Conservation (phyloP, 2,888 invertebrate species). For the Ecdyonurus torrentis region DNA sequence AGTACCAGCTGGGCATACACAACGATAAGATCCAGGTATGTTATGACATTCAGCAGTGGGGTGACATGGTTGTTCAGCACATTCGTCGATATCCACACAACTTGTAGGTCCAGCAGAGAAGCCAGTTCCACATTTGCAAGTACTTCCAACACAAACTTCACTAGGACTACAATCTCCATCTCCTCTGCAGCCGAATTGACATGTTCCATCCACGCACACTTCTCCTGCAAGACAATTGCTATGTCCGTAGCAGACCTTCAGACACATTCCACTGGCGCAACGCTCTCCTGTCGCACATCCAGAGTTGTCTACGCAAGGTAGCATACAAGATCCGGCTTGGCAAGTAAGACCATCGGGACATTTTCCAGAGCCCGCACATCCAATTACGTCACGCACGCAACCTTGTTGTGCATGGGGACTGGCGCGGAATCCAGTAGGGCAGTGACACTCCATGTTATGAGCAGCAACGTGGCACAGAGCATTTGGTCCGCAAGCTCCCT, state of each 20-base stretch:
- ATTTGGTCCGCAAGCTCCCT: conserved; percentile 68
- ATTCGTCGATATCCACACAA: conserved; percentile 73
- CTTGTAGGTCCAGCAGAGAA: conserved; percentile 54
- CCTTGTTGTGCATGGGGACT: conserved; percentile 78
- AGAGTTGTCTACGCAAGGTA: conserved; percentile 51
- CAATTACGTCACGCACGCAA: conserved; percentile 62
- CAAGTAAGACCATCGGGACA: conserved; percentile 67
- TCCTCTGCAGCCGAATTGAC: conserved; percentile 64
- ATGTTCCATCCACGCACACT: conserved; percentile 65
- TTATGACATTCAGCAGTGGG: conserved; percentile 63
- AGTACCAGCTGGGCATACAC: conserved; percentile 59
- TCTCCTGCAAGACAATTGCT: conserved; percentile 83
- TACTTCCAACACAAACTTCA: conserved; percentile 55
- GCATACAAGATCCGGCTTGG: conserved; percentile 56
- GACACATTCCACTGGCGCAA: conserved; percentile 59
- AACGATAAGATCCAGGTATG: conserved; percentile 61
- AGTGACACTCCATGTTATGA: conserved; percentile 60
- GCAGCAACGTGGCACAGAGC: conserved; percentile 58
- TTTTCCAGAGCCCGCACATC: conserved; percentile 45
- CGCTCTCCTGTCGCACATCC: conserved; percentile 72
- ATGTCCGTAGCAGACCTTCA: conserved; percentile 75
- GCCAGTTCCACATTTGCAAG: conserved; percentile 62
- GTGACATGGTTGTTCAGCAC: conserved; percentile 61
- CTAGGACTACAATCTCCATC: conserved; percentile 64
- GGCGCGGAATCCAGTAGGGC: conserved; percentile 72